Base-by-base conservation (phyloP, 2,113 vertebrate genomes). In the Australoheros scitulus region DNA sequence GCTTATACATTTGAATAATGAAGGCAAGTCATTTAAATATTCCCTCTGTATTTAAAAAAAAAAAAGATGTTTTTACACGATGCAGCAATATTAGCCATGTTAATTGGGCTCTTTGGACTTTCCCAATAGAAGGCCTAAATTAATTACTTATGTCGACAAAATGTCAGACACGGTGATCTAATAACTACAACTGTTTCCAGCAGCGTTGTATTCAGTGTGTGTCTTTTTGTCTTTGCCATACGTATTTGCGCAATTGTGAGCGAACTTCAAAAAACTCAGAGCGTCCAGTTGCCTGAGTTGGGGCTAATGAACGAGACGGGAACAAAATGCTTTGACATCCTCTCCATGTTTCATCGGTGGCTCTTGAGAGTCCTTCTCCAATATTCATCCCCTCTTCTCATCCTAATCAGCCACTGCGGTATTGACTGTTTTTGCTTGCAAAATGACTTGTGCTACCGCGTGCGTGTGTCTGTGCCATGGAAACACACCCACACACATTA, bases 11-110 rank as follows among this genome's bases (percentile, higher is more conserved):
- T 95, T 96, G 96, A 94, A 94, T 96, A 96, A 96, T 95, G 92
- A 96, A 96, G 95, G 90, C 90, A 89, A 94, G 92, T 90, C 65
- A 96, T 96, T 96, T 95, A 87, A 97, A 96, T 97, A 97, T 97
- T 96, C 95, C 95, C 92, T 95, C 83, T 94, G 87, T 93, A 96
- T 95, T 95, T n/a, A n/a, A n/a, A 74, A 90, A 93, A 87, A 43
- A 96, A 93, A 96, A 95, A 89, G 90, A 89, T 92, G 84, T 96
- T 96, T 96, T 95, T 96, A 96, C 95, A 84, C 92, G 79, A 94
- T 93, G 90, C 93, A 95, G 92, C 93, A 95, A 87, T 95, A 94
- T 94, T 96, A 95, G 90, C 94, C 86, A 96, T 96, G 93, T 95
- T 95, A 96, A 96, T 92, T 94, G 86, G 92, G 91, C 93, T 95